Evolutionary conservation across 2,888 invertebrate species (phyloP).

Genomic region (Deroplatys truncata): DNA sequence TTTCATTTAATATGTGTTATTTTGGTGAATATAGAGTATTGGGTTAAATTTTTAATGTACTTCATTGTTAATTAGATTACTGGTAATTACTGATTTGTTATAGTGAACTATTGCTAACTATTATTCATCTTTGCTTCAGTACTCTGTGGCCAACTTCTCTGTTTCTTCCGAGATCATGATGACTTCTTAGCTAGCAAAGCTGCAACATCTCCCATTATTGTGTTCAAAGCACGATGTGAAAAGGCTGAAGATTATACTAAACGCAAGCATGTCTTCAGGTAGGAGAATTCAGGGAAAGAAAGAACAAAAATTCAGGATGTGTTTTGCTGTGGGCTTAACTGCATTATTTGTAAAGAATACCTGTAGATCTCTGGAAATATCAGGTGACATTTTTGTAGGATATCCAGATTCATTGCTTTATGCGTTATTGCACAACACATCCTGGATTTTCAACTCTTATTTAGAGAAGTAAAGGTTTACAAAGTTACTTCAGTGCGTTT

Average conservation of each 20-base stretch:
- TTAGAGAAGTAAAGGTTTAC: too few relatives aligned
- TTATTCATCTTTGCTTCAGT: conserved; percentile 48
- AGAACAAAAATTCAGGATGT: neutral
- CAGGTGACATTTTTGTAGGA: too few relatives aligned
- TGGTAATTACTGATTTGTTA: neutral
- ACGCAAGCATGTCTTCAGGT: conserved; percentile 81
- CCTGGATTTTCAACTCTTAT: too few relatives aligned
- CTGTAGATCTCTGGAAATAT: too few relatives aligned
- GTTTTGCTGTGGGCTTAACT: neutral
- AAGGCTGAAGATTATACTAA: conserved; percentile 93
- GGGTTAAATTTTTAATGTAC: neutral
- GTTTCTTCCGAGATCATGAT: conserved; percentile 94
- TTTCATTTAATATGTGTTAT: neutral
- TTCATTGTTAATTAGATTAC: neutral
- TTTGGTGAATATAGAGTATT: neutral
- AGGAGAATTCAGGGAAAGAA: neutral
- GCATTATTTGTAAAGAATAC: too few relatives aligned
- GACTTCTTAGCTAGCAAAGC: conserved; percentile 88
- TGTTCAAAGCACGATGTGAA: conserved; percentile 72
- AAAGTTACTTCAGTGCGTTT: too few relatives aligned
- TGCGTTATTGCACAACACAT: too few relatives aligned
- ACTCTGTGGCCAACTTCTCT: conserved; percentile 91
- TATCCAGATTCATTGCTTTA: too few relatives aligned
- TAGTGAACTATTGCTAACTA: neutral
- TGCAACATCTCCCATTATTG: conserved; percentile 77